Conservation (phyloP, 2,888 invertebrate species). For the Amphimallon solstitiale region DNA sequence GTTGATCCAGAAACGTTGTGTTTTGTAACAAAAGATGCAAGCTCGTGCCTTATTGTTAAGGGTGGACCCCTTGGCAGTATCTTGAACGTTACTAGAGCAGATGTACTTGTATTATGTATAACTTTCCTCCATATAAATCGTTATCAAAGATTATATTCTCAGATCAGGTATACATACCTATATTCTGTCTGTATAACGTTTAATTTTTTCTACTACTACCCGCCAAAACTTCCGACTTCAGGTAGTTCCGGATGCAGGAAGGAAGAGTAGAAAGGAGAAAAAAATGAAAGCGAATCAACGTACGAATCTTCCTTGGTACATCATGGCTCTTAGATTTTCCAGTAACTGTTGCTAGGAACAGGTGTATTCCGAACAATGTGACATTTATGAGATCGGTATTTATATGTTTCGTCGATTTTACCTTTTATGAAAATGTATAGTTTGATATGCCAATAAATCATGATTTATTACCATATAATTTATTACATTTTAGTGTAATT, state of each 20-base stretch:
- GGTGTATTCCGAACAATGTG: not conserved
- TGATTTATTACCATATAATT: too few species aligned
- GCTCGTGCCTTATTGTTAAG: conserved; percentile 51
- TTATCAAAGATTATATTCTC: conserved; percentile 52
- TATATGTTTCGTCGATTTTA: too few species aligned
- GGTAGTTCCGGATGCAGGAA: conserved; percentile 55
- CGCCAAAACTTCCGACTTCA: conserved; percentile 59
- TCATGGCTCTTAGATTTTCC: conserved; percentile 3
- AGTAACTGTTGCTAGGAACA: conserved; percentile 7
- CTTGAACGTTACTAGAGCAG: conserved; percentile 51
- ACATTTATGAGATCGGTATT: too few species aligned
- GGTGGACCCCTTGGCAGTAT: conserved; percentile 46
- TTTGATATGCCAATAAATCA: too few species aligned
- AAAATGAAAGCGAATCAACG: conserved; percentile 31
- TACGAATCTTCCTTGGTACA: not conserved
- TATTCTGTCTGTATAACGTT: conserved; percentile 50
- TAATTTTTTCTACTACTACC: conserved; percentile 55
- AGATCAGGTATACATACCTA: conserved; percentile 55
- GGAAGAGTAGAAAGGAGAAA: conserved; percentile 3
- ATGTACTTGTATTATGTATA: conserved; percentile 50
- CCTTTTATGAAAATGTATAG: too few species aligned
- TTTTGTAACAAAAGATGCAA: conserved; percentile 46
- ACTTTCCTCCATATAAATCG: conserved; percentile 48
- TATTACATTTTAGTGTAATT: too few species aligned
- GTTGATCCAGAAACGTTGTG: conserved; percentile 35